A percentile compares a stretch with the other conserved stretches of the same genome.
These are phyloP conservation scores for Drosophila ogumai DNA, from an alignment of 1,140 invertebrate species.

Conservation along the genomic window DNA sequence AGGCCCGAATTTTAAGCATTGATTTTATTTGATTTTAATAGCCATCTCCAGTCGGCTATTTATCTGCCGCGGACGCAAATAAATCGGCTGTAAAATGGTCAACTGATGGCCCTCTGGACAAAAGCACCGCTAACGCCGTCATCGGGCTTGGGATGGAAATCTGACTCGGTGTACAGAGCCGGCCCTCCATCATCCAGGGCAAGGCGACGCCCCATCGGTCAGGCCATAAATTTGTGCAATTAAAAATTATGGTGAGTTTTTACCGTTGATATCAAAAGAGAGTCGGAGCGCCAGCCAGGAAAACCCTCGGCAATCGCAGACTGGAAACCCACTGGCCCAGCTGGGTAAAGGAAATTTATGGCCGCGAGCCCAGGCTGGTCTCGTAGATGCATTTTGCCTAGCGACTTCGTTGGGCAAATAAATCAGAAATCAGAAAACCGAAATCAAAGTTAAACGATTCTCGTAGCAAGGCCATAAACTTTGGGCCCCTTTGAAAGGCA, in stretches of 20 bases:
- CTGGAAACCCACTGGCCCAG: slow-evolving; percentile 26
- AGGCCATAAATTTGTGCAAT: slow-evolving; percentile 76
- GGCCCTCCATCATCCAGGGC: slow-evolving; percentile 53
- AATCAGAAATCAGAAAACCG: slow-evolving; percentile 61
- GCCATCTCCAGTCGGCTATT: slow-evolving; percentile 44
- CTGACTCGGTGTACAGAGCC: not conserved
- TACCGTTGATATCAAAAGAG: slow-evolving; percentile 59
- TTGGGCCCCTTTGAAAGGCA: not conserved
- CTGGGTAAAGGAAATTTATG: slow-evolving; percentile 63
- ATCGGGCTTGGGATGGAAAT: slow-evolving; percentile 33
- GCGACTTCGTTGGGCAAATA: slow-evolving; percentile 55
- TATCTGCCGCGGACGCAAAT: slow-evolving; percentile 64
- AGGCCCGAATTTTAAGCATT: slow-evolving; percentile 65
- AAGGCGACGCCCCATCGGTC: slow-evolving; percentile 37
- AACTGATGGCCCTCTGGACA: slow-evolving; percentile 52
- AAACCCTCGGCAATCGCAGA: slow-evolving; percentile 10
- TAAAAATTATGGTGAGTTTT: slow-evolving; percentile 81
- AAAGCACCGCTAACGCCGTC: slow-evolving; percentile 80
- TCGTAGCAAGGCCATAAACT: slow-evolving; percentile 37
- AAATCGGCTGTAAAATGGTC: slow-evolving; percentile 73
- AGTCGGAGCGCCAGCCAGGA: slow-evolving; percentile 7
- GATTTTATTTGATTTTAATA: slow-evolving; percentile 82
- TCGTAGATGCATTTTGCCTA: slow-evolving; percentile 43
- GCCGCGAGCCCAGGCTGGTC: slow-evolving; percentile 21
- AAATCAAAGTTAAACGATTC: slow-evolving; percentile 72